These are phyloP conservation scores for Oscheius sp. DNA, from an alignment of 2,888 invertebrate species.

Conservation along the genomic window DNA sequence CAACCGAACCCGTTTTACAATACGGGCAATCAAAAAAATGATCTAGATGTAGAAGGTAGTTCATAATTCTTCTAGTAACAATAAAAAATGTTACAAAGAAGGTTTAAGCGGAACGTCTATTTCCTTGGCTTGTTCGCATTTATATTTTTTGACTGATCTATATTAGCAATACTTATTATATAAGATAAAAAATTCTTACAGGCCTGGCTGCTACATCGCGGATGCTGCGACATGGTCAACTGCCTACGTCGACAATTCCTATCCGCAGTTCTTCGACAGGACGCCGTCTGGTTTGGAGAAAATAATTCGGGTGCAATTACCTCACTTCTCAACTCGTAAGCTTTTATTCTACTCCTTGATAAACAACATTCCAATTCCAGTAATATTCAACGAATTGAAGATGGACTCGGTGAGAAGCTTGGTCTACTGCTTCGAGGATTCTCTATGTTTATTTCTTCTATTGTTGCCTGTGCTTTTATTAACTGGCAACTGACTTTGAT, in stretches of 20 bases:
- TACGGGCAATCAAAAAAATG: no score
- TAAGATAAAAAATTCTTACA: not conserved
- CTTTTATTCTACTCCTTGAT: not conserved
- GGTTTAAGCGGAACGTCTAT: no score
- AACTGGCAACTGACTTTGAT: constrained; percentile 50
- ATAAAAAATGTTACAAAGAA: no score
- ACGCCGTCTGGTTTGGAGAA: constrained; percentile 41
- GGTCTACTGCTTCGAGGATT: constrained; percentile 51
- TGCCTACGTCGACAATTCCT: constrained; percentile 37
- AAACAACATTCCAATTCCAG: constrained; percentile 24
- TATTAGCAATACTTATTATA: not conserved
- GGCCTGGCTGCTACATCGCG: constrained; percentile 1
- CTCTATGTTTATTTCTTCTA: constrained; percentile 52
- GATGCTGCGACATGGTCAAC: constrained; percentile 11
- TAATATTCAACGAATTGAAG: constrained; percentile 42
- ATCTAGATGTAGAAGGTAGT: no score
- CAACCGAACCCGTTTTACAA: no score
- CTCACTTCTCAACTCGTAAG: constrained; percentile 50
- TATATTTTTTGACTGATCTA: no score
- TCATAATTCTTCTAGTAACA: no score
- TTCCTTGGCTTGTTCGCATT: no score
- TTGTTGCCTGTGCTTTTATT: constrained; percentile 41
- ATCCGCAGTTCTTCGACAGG: constrained; percentile 44
- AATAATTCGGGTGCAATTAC: constrained; percentile 43
- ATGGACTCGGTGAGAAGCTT: constrained; percentile 48